These are phyloP conservation scores for Nemapogon koenigi DNA, from an alignment of 2,888 invertebrate species.

Conservation along the genomic window DNA sequence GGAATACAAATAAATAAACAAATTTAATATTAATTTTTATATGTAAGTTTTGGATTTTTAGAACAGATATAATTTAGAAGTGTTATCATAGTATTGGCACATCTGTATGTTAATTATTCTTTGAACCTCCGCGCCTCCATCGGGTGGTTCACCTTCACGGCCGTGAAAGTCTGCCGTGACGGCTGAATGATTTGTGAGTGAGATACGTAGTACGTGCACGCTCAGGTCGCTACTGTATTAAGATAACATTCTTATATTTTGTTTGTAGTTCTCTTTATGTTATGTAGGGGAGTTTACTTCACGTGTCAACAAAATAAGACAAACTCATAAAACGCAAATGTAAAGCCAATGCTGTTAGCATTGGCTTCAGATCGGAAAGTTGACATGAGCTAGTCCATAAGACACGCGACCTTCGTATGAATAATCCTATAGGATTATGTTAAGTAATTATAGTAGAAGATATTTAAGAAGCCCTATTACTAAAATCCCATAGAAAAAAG, in stretches of 20 bases:
- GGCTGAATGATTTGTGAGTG: constrained; percentile 31
- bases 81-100: constrained; percentile 7
- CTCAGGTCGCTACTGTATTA: neutral
- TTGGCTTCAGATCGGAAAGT: no score
- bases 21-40: neutral
- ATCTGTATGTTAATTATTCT: constrained; percentile 20
- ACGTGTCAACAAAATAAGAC: no score
- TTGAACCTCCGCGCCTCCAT: constrained; percentile 18
- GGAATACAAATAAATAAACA: no score
- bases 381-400: no score
- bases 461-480: no score
- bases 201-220: constrained; percentile 15
- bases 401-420: no score
- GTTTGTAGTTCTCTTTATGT: neutral
- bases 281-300: neutral
- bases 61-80: neutral
- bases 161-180: constrained; percentile 20
- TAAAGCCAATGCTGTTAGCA: no score
- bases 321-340: no score
- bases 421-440: no score
- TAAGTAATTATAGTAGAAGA: no score
- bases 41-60: neutral
- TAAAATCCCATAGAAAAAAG: no score
- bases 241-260: neutral
- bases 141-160: constrained; percentile 15